These are phyloP conservation scores for Antidorcas marsupialis DNA, from an alignment of 2,113 vertebrate species.

Conservation along the genomic window DNA sequence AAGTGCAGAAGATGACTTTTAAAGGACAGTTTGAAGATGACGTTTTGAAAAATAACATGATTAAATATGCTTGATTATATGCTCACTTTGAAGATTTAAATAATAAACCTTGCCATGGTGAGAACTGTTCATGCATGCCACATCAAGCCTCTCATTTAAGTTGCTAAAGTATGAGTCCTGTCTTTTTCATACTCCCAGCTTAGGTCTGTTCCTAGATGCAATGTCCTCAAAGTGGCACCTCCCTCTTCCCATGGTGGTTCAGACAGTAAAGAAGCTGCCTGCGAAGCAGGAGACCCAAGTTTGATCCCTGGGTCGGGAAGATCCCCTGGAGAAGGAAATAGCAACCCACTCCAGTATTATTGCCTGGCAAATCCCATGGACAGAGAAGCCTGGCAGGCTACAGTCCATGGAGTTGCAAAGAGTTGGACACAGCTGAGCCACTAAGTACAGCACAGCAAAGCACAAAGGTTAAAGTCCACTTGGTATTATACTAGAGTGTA, in stretches of 20 bases:
- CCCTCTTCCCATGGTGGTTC: background rate
- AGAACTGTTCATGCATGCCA: background rate
- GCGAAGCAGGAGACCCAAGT: background rate
- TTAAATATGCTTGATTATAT: background rate
- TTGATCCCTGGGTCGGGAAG: background rate
- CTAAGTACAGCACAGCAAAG: background rate
- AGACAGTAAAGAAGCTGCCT: background rate
- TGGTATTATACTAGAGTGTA: background rate
- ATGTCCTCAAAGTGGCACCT: background rate
- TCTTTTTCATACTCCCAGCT: background rate
- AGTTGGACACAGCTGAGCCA: background rate
- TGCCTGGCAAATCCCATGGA: background rate
- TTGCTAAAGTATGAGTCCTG: background rate
- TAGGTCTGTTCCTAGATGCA: background rate
- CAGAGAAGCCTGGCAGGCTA: background rate
- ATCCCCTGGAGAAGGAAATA: background rate
- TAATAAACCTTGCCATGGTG: background rate
- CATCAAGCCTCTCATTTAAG: background rate
- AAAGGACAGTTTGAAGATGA: background rate
- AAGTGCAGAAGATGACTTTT: background rate
- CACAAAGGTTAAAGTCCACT: background rate
- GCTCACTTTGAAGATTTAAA: constrained; percentile 5
- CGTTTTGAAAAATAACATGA: background rate
- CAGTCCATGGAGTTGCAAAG: background rate
- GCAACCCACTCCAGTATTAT: background rate